Base-by-base conservation (phyloP, 2,113 vertebrate species). In the Mesoclemmys tuberculata region DNA sequence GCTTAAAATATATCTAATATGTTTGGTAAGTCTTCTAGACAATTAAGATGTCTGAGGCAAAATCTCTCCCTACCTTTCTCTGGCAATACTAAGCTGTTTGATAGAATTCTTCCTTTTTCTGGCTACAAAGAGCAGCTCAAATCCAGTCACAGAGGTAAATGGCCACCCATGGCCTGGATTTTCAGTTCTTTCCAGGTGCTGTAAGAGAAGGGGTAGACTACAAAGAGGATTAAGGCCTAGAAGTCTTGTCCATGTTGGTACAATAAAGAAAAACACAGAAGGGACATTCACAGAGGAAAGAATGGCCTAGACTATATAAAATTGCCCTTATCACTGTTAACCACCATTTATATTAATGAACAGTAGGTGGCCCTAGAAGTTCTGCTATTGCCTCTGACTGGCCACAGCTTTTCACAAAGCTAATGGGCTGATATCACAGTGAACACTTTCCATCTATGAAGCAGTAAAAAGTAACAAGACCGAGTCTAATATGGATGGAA, bases 151-250 rank as follows among this genome's bases (percentile, higher is more conserved):
- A 29, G 48, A 58, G 0, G 0, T 0, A 85, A 64, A 1, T 44
- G 52, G 84, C 80, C 77, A 87, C 80, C 2, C 9, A 83, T 4
- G 4, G 71, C 88, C 38, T 83, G 80, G 26, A 86, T 81, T 90
- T 75, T 87, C 48, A 77, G 51, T 71, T 77, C 81, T 82, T 95
- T 87, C 64, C 89, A 78, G 54, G 75, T 88, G 88, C 81, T 83
- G 21, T 87, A 58, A 90, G 16, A 82, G 77, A 85, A 92, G 74
- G 52, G 87, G 71, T 29, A 44, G 75, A 94, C 77, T 90, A 90
- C 81, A 51, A 83, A 46, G n/a, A 46, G 24, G 46, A 80, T 97
- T 97, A 97, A 98, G 96, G 97, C 96, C 95, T 91, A 92, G 94
- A 91, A 88, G 21, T 51, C 92, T 81, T 74, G 79, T 3, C 35